These are phyloP conservation scores for Falco rusticolus DNA, from an alignment of 2,797 vertebrate genomes.

Conservation along the genomic window DNA sequence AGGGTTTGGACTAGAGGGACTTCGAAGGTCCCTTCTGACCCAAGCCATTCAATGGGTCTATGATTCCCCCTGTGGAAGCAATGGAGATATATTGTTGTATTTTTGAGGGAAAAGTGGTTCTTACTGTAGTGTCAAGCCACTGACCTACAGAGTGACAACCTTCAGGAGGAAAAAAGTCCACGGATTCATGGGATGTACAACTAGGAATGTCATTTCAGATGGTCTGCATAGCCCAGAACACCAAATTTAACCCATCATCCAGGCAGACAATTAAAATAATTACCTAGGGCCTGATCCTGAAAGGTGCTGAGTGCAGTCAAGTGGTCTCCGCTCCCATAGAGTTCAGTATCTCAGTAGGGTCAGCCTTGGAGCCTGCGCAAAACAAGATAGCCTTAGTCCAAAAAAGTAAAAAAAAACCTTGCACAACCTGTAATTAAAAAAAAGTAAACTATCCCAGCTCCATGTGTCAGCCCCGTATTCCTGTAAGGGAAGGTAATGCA, in stretches of 20 bases:
- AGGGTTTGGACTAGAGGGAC: rapidly evolving
- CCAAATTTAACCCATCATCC: neutral
- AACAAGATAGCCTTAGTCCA: neutral
- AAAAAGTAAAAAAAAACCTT: neutral
- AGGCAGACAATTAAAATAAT: neutral
- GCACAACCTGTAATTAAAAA: neutral
- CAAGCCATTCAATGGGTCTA: neutral
- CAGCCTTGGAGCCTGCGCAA: conserved; percentile 36
- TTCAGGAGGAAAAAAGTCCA: neutral
- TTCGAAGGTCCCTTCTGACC: neutral
- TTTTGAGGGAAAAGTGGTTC: neutral
- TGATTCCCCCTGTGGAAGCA: neutral
- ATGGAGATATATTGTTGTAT: neutral
- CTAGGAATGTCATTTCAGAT: neutral
- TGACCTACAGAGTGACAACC: neutral
- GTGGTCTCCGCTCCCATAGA: neutral
- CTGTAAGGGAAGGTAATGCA: rapidly evolving
- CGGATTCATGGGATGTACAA: rapidly evolving
- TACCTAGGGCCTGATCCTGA: conserved; percentile 40
- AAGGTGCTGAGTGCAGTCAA: conserved; percentile 40
- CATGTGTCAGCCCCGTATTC: rapidly evolving
- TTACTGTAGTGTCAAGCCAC: neutral
- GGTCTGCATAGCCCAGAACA: neutral
- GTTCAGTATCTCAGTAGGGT: conserved; percentile 21
- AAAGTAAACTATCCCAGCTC: neutral